These are phyloP conservation scores for Neosilurus hyrtlii DNA, from an alignment of 2,797 vertebrate species.

Conservation along the genomic window DNA sequence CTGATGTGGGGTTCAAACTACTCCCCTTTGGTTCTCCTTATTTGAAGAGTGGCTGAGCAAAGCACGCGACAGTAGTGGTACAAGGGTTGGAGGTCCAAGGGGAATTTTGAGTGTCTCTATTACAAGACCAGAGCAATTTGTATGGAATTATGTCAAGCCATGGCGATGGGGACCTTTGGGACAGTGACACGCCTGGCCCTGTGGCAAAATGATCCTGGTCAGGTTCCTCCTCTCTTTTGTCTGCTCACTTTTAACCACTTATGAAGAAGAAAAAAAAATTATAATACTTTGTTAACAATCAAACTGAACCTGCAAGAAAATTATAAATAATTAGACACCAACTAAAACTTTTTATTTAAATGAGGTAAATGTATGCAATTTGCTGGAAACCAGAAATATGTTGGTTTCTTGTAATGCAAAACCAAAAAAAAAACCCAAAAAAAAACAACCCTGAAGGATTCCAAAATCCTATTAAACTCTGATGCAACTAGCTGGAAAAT, in stretches of 20 bases:
- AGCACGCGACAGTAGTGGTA: slow-evolving; percentile 79
- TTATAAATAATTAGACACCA: not conserved
- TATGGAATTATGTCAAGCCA: slow-evolving; percentile 76
- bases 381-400: slow-evolving; percentile 24
- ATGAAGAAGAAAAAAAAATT: slow-evolving; percentile 53
- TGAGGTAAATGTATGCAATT: slow-evolving; percentile 13
- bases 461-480: slow-evolving; percentile 49
- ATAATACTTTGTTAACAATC: not conserved
- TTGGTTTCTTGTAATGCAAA: slow-evolving; percentile 33
- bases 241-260: not conserved
- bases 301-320: not conserved
- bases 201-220: slow-evolving; percentile 69
- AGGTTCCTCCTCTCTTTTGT: slow-evolving; percentile 44
- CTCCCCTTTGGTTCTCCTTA: slow-evolving; percentile 88
- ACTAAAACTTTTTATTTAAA: not conserved
- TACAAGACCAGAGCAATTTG: slow-evolving; percentile 77
- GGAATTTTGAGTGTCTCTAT: slow-evolving; percentile 82
- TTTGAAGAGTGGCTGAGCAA: slow-evolving; percentile 85
- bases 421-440: too few species aligned
- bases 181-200: slow-evolving; percentile 74
- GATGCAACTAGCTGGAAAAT: slow-evolving; percentile 49
- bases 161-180: slow-evolving; percentile 74
- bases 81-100: slow-evolving; percentile 75
- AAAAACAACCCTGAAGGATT: slow-evolving; percentile 32
- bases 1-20: slow-evolving; percentile 67